These are phyloP conservation scores for Microcebus tavaratra DNA, from an alignment of 2,113 vertebrate genomes.

Conservation along the genomic window DNA sequence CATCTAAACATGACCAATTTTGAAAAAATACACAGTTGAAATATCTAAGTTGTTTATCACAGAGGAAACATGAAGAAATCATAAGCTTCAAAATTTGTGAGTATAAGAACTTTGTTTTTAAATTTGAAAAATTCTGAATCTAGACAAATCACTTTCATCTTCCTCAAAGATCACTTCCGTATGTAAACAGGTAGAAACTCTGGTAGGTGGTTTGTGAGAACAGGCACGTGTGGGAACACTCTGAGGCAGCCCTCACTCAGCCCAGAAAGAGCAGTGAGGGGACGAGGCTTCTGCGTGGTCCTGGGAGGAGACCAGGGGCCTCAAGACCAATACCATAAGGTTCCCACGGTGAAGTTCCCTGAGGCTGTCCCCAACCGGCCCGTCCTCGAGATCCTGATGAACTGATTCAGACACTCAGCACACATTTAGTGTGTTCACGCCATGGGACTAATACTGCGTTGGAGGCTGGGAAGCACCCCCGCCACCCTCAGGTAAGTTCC, in stretches of 20 bases:
- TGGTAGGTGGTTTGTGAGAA: not conserved
- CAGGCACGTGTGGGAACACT: not conserved
- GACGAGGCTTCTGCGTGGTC: too few species aligned
- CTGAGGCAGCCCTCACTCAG: not conserved
- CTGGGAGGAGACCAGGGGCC: not conserved
- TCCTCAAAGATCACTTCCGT: not conserved
- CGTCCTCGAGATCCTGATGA: not conserved
- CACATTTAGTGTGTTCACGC: not conserved
- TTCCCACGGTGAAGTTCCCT: not conserved
- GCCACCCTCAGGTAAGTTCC: not conserved
- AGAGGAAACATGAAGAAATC: not conserved
- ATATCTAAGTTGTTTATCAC: not conserved
- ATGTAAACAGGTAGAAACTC: not conserved
- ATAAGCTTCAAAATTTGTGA: not conserved
- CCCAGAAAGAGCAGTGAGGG: not conserved
- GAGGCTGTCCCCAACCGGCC: not conserved
- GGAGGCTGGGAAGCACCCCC: not conserved
- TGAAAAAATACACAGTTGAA: not conserved
- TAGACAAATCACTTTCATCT: not conserved
- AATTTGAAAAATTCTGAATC: not conserved
- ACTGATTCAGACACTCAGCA: not conserved
- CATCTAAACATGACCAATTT: not conserved
- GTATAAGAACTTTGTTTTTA: not conserved
- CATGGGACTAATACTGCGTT: fast-evolving
- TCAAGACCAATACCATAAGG: not conserved